A percentile compares a stretch with the other conserved stretches of the same genome.
Conservation (phyloP, 2,888 invertebrate genomes). For the Euspilapteryx auroguttella region DNA sequence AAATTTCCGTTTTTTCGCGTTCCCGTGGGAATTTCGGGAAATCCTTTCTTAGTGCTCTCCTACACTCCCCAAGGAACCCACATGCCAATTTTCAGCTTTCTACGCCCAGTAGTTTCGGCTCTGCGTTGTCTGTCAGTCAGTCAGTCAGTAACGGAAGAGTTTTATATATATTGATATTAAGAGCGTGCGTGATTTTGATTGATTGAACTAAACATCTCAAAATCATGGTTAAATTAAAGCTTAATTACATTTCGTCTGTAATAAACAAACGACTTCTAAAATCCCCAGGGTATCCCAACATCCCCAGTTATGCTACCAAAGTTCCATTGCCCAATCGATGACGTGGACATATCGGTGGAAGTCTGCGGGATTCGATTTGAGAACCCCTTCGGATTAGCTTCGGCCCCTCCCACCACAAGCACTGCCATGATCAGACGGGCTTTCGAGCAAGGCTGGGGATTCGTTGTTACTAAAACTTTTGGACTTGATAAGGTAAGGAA, state of each 20-base stretch:
- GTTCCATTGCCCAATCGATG: slow-evolving; percentile 91
- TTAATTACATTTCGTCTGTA: slow-evolving; percentile 6
- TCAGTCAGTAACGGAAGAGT: too few species aligned
- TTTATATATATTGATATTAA: too few species aligned
- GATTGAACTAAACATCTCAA: too few species aligned
- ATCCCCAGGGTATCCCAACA: slow-evolving; percentile 62
- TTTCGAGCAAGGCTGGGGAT: slow-evolving; percentile 97
- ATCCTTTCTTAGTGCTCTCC: too few species aligned
- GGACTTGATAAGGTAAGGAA: slow-evolving; percentile 80
- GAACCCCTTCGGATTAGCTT: slow-evolving; percentile 97
- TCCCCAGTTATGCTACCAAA: slow-evolving; percentile 78
- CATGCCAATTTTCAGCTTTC: too few species aligned
- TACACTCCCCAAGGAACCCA: too few species aligned
- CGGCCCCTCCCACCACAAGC: slow-evolving; percentile 94
- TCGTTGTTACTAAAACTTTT: slow-evolving; percentile 97
- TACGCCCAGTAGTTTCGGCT: too few species aligned
- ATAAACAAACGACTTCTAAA: too few species aligned
- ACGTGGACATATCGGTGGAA: slow-evolving; percentile 90
- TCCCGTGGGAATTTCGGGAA: too few species aligned
- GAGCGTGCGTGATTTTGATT: too few species aligned
- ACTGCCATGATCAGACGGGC: slow-evolving; percentile 93
- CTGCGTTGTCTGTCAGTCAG: too few species aligned
- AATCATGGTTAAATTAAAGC: background rate
- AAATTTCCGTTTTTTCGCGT: too few species aligned
- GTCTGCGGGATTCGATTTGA: slow-evolving; percentile 92